These are phyloP conservation scores for Catocala sponsa DNA, from an alignment of 2,888 invertebrate genomes.

Conservation along the genomic window DNA sequence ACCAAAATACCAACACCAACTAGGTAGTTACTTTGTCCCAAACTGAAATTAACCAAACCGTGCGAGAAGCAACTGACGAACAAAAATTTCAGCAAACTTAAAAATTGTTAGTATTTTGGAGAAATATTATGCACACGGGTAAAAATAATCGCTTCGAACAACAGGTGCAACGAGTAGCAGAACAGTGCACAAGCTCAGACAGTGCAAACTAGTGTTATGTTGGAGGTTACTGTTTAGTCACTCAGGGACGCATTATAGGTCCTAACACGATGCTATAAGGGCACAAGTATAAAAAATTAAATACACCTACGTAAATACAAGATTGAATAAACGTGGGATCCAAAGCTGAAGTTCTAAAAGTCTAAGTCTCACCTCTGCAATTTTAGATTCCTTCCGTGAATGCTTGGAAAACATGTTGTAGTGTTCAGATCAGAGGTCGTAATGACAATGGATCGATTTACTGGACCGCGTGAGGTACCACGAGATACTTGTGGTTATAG, in stretches of 20 bases:
- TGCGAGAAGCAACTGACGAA: constrained; percentile 68
- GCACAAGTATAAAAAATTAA: constrained; percentile 17
- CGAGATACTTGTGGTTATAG: constrained; percentile 55
- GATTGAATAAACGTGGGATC: constrained; percentile 27
- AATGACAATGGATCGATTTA: constrained; percentile 77
- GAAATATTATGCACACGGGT: constrained; percentile 70
- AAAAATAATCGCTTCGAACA: constrained; percentile 59
- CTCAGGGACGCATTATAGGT: constrained; percentile 51
- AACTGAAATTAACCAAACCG: constrained; percentile 65
- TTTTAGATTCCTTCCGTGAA: constrained; percentile 74
- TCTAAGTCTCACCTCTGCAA: constrained; percentile 78
- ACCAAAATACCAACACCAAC: constrained; percentile 88
- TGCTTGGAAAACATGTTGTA: constrained; percentile 85
- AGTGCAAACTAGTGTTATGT: constrained; percentile 64
- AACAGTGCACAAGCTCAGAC: constrained; percentile 76
- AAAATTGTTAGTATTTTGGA: constrained; percentile 87
- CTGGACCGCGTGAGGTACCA: constrained; percentile 51
- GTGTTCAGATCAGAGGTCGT: constrained; percentile 68
- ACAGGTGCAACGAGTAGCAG: constrained; percentile 69
- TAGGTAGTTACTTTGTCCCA: constrained; percentile 67
- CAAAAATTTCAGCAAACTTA: constrained; percentile 59
- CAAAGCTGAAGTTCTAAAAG: constrained; percentile 38
- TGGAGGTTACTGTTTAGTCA: constrained; percentile 62
- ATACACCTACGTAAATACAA: constrained; percentile 24
- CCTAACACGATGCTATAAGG: constrained; percentile 39